These are phyloP conservation scores for Nettapus auritus DNA, from an alignment of 2,113 vertebrate genomes.

Conservation along the genomic window DNA sequence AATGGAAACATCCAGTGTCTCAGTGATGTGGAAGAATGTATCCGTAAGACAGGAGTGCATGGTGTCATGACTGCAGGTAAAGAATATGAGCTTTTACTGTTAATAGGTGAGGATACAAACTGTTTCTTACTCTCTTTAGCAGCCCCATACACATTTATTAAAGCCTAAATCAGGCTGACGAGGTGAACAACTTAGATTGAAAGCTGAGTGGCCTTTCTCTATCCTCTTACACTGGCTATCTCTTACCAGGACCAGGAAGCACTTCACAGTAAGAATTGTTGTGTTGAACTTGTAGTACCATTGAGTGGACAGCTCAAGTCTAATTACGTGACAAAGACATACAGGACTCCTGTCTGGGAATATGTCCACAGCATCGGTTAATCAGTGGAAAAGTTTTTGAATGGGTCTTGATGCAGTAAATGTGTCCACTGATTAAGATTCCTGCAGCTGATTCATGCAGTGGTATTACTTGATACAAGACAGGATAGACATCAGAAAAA, in stretches of 20 bases:
- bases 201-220: background rate
- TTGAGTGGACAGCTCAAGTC: background rate
- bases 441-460: background rate
- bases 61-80: constrained; percentile 97
- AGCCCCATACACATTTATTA: background rate
- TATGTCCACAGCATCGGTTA: background rate
- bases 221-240: background rate
- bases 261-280: background rate
- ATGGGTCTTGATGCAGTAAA: background rate
- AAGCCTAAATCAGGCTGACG: background rate
- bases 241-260: background rate
- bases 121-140: background rate
- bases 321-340: background rate
- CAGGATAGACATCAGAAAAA: background rate
- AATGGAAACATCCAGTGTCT: constrained; percentile 96
- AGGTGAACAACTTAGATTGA: background rate
- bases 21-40: constrained; percentile 90
- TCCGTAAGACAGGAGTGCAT: constrained; percentile 91
- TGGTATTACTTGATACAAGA: background rate
- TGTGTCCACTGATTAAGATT: background rate
- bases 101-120: background rate
- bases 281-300: background rate
- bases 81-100: background rate
- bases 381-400: background rate
- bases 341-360: background rate